Base-by-base conservation (phyloP, 2,113 vertebrate species). In the Hippolais icterina region DNA sequence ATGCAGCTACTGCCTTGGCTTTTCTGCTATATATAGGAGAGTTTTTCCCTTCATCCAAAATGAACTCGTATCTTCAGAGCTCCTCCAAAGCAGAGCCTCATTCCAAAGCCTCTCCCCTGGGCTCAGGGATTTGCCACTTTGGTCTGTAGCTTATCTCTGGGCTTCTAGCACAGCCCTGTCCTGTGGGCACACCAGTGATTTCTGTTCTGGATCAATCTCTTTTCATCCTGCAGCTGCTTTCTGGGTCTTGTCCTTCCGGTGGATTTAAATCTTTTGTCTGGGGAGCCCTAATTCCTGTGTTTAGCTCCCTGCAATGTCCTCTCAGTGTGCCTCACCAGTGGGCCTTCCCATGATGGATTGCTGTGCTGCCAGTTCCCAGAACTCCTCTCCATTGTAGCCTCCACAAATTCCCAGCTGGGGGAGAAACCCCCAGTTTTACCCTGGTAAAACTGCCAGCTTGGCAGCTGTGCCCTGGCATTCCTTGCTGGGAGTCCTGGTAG, bases 1-100 rank as follows among this genome's bases (percentile, higher is more conserved):
- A 44, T 83, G 50, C 33, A 83, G 47, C 35, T 83, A 59, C 64
- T 86, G 93, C 75, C 72, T 95, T 94, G 79, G 39, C 20, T 94
- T 63, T 79, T 68, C 90, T 52, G 63, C 79, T 95, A 64, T 81
- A 68, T 89, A 49, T 93, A 80, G 88, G 60, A 88, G 76, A 35
- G 14, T 66, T 39, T 59, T 83, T 24, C 22, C 44, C 49, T 92
- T 92, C 71, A 75, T 95, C 27, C 52, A 71, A 44, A 92, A 78
- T 23, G 71, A 81, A 75, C 15, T 83, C 15, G 6, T 72, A 13
- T 46, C 54, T 93, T 88, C 56, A 35, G 79, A 64, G 72, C 65
- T 44, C 25, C 52, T 88, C 79, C 77, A 41, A 93, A 93, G 71
- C 63, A 80, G n/a, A 70, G 10, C 39, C 44, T 92, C 37, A 9